A percentile compares a stretch with the other conserved stretches of the same genome.
These are phyloP conservation scores for Tetramorium parvispinum DNA, from an alignment of 1,140 invertebrate species.

Conservation along the genomic window DNA sequence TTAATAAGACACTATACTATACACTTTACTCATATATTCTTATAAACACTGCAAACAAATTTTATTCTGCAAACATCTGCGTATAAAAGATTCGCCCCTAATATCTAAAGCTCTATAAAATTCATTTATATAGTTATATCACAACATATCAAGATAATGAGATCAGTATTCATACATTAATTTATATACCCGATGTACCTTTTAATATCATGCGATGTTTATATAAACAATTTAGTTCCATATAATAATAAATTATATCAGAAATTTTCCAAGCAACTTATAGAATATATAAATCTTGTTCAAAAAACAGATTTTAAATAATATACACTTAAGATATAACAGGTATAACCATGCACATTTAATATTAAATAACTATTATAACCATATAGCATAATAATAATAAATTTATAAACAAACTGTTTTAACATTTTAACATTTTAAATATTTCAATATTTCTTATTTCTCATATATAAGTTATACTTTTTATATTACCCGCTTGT, in stretches of 20 bases:
- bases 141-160: constrained; percentile 11
- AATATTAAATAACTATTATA: constrained; percentile 12
- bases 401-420: not conserved
- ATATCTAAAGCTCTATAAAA: not conserved
- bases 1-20: not conserved
- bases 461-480: not conserved
- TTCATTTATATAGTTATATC: not conserved
- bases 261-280: constrained; percentile 1
- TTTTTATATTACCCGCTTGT: not conserved
- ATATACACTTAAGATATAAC: constrained; percentile 5
- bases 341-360: constrained; percentile 15
- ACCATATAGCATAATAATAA: not conserved
- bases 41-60: constrained; percentile 9
- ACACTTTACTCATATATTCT: not conserved
- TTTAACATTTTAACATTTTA: not conserved
- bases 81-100: not conserved
- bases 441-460: not conserved
- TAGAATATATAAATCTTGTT: constrained; percentile 10
- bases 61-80: not conserved
- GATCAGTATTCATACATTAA: not conserved
- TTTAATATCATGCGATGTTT: not conserved
- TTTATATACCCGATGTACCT: not conserved
- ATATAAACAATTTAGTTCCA: constrained; percentile 12
- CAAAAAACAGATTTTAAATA: not conserved
- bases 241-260: not conserved